Evolutionary conservation across 2,113 vertebrate genomes (phyloP), one percentile per base, ranked within the genome.

Genomic region (Gnathonemus longibarbis): DNA sequence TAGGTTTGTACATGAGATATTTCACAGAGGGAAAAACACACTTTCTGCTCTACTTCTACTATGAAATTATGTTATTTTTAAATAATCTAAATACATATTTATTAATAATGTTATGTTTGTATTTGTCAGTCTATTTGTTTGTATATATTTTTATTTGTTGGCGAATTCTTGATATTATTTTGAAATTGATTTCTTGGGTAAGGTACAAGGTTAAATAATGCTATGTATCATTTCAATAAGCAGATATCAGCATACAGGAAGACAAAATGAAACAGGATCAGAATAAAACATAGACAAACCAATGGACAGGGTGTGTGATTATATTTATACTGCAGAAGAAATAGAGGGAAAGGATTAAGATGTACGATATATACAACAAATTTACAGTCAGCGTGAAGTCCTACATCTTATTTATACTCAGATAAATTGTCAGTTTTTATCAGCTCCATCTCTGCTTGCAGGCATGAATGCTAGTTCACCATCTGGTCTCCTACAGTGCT

Each of bases 351-450:
- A 50, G 45, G 45, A 49, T 86, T 86, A 86, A 50, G 84, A 86
- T 48, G 48, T 86, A 84, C n/a, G 83, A 84, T 84, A 42, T 84
- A 45, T 84, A 87, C 50, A 80, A 53, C 46, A 39, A 77, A 70
- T 53, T 77, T 62, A 27, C 50, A 53, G 50, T 84, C 88, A 56
- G 17, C 27, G 8, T 50, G 35, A 52, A 58, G 21, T 84, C 35
- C 50, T 50, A 46, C 48, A 90, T 66, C 53, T 48, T 50, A 46
- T 88, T 88, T 88, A 46, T 88, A 50, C 50, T 49, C 50, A 88
- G 46, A 88, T 84, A 45, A 88, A 62, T 83, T 66, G 88, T 91
- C 46, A 85, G 42, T 66, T 88, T 74, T 85, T 52, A 85, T 66
- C 90, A 86, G 5, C 45, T 52, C 80, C 48, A 62, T 88, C 80